Percentiles rank a stretch among this genome's conserved stretches.
These are phyloP conservation scores for Gryllus longicercus DNA, from an alignment of 2,888 invertebrate species.

Conservation along the genomic window DNA sequence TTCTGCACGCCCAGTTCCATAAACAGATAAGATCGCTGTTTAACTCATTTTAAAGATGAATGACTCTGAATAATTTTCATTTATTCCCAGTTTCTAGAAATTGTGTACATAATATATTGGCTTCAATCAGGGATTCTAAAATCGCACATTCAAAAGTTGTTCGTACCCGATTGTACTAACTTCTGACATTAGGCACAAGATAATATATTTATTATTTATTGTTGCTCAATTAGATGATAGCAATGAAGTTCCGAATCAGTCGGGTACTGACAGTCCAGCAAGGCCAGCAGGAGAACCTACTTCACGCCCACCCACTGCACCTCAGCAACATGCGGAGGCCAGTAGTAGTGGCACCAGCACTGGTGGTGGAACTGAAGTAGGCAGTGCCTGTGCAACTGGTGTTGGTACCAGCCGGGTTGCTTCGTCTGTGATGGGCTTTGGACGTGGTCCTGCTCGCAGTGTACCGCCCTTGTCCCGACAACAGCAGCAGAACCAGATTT, in stretches of 20 bases:
- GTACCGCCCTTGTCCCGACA: conserved; percentile 54
- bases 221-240: conserved; percentile 53
- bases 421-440: conserved; percentile 44
- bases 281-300: conserved; percentile 23
- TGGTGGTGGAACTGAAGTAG: conserved; percentile 25
- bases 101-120: too few relatives aligned
- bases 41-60: too few relatives aligned
- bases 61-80: too few relatives aligned
- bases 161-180: too few relatives aligned
- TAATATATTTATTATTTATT: too few relatives aligned
- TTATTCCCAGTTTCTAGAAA: too few relatives aligned
- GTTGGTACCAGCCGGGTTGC: conserved; percentile 46
- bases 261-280: conserved; percentile 38
- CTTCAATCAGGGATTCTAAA: too few relatives aligned
- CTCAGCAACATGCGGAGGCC: conserved; percentile 34
- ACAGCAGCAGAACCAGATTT: conserved; percentile 49
- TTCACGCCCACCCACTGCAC: conserved; percentile 32
- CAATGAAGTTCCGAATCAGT: conserved; percentile 63
- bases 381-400: conserved; percentile 40
- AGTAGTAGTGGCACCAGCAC: conserved; percentile 31
- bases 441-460: conserved; percentile 25
- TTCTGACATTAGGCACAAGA: too few relatives aligned
- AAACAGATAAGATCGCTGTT: too few relatives aligned
- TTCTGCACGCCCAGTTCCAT: too few relatives aligned
- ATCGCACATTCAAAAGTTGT: too few relatives aligned